Evolutionary conservation across 2,797 vertebrate genomes (phyloP), one percentile per base, ranked within the genome.

Genomic region (Hemitrygon akajei): DNA sequence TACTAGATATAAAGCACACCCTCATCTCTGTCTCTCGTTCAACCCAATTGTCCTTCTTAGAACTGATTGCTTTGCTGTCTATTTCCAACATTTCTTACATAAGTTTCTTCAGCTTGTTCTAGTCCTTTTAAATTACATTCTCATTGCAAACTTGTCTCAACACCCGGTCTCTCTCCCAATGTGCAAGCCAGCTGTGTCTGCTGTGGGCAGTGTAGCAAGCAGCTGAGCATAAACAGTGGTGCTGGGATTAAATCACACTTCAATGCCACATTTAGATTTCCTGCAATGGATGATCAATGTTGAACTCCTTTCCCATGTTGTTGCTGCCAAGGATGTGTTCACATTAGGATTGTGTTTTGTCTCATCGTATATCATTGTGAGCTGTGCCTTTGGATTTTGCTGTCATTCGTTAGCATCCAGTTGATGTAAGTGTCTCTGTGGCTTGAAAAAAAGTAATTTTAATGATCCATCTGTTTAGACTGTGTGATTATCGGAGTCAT

Each of bases 341-440:
- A 66, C 16, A 34, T 66, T 30, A 10, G 86, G 86, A 16, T 89
- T 66, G 60, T 18, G 89, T 89, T 89, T 89, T 66, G 89, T 69
- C n/a, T 89, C 86, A 69, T 89, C 60, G 14, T 89, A 89, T 89
- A 66, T 89, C 37, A 69, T 69, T n/a, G 60, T 69, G 18, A 89
- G 60, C 63, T 66, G 60, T 37, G 66, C 86, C 34, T 60, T 3
- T 34, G 12, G 30, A 63, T 58, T 22, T 66, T 69, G 60, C 60
- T 89, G 60, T 16, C n/a, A 63, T 89, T 69, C 16, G 10, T 2
- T 69, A 60, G 30, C 63, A 89, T 89, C 86, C 86, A 89, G n/a
- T 89, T 89, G 60, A 37, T 16, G n/a, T 89, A 89, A 63, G n/a
- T n/a, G n/a, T n/a, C n/a, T n/a, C n/a, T n/a, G n/a, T n/a, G n/a